Conservation (phyloP, 2,113 vertebrate species). For the Bothrops jararaca region DNA sequence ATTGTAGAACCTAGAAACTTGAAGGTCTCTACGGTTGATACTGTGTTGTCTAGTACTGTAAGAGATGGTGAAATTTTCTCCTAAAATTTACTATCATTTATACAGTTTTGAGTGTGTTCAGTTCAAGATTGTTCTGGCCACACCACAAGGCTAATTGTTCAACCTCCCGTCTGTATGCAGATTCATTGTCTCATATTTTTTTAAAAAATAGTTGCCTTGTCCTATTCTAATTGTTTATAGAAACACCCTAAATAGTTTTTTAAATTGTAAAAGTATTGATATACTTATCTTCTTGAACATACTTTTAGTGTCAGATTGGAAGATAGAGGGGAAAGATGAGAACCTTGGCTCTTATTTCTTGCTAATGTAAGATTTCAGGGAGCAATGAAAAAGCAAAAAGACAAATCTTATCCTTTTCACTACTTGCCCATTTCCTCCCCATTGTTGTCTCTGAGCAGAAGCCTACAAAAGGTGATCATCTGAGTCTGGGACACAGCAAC, state of each 20-base stretch:
- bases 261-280: not conserved
- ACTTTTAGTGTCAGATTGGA: not conserved
- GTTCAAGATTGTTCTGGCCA: too few relatives aligned
- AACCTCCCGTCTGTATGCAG: too few relatives aligned
- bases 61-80: too few relatives aligned
- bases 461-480: not conserved
- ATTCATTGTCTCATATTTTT: not conserved
- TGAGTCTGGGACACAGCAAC: not conserved
- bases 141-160: too few relatives aligned
- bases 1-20: too few relatives aligned
- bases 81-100: too few relatives aligned
- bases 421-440: not conserved
- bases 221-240: not conserved
- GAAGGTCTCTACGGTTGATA: too few relatives aligned
- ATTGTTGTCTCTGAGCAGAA: not conserved
- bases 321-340: not conserved
- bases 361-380: not conserved
- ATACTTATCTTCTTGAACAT: not conserved
- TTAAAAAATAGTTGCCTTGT: not conserved
- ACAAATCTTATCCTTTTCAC: not conserved
- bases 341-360: not conserved
- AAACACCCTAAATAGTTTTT: not conserved
- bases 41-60: too few relatives aligned
- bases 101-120: too few relatives aligned
- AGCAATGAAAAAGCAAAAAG: not conserved